phyloP scores from a whole-genome alignment of 2,113 vertebrate species.

The Pelecanoides urinatrix region DNA sequence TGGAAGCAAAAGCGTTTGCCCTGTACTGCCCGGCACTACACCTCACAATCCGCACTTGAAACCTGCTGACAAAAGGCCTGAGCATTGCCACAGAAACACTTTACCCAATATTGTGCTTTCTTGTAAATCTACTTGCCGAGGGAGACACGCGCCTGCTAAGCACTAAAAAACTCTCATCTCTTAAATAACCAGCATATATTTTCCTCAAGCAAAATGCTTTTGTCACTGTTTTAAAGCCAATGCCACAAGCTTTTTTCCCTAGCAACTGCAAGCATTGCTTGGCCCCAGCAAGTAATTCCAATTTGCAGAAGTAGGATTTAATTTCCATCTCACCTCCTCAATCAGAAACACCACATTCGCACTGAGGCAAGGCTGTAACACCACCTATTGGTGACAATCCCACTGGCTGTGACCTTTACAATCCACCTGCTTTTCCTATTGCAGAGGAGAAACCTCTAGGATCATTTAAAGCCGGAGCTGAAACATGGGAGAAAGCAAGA shows the following conservation, averaged over 20 bases:
- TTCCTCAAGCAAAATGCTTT: neutral
- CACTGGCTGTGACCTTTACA: neutral
- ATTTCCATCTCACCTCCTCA: neutral
- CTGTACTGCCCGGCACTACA: neutral
- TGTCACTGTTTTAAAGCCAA: neutral
- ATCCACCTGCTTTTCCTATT: neutral
- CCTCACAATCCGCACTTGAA: neutral
- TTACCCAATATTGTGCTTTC: neutral
- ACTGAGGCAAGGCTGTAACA: neutral
- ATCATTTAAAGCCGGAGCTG: neutral
- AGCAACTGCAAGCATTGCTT: neutral
- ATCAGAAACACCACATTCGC: neutral
- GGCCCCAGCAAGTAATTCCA: neutral
- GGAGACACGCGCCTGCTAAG: neutral
- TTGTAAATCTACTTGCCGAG: neutral
- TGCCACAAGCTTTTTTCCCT: accelerated
- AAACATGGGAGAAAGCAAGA: neutral
- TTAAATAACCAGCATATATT: neutral
- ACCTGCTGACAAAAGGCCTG: neutral
- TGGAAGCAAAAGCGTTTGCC: neutral
- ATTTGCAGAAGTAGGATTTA: neutral
- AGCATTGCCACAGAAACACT: neutral
- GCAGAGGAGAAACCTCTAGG: neutral
- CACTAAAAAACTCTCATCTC: neutral
- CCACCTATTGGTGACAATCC: neutral